A percentile compares a stretch with the other conserved stretches of the same genome.
Evolutionary conservation across 2,113 vertebrate genomes (phyloP).

Genomic region (Galemys pyrenaicus): DNA sequence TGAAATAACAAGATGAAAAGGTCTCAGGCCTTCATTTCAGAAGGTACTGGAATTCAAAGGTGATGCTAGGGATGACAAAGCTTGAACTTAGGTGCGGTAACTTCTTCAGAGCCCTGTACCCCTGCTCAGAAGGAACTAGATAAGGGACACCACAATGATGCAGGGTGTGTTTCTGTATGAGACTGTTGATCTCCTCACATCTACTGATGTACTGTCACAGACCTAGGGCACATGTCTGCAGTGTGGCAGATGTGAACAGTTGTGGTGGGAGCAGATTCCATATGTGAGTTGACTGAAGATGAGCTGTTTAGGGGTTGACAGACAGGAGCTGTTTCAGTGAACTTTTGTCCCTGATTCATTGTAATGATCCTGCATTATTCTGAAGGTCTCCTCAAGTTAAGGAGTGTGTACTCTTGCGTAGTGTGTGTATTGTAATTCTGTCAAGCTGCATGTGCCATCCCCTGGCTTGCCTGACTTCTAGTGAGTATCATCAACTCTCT

Average conservation of each 20-base stretch:
- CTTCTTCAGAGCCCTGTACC: background rate
- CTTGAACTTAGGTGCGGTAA: background rate
- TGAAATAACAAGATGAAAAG: background rate
- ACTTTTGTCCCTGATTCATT: background rate
- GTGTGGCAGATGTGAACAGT: rapidly evolving
- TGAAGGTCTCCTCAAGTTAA: too few relatives aligned
- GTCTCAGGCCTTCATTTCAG: background rate
- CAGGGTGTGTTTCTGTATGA: background rate
- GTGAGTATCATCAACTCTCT: background rate
- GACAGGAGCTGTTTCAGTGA: background rate
- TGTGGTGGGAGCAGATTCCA: background rate
- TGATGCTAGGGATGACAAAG: too few relatives aligned
- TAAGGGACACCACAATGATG: background rate
- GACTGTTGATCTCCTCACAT: background rate
- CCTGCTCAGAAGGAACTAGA: background rate
- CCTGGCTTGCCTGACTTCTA: background rate
- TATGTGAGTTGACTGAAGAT: background rate
- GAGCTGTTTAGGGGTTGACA: background rate
- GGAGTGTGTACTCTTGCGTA: background rate
- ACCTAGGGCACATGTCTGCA: background rate
- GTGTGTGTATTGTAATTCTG: background rate
- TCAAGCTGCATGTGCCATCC: rapidly evolving
- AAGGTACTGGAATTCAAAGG: background rate
- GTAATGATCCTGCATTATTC: background rate
- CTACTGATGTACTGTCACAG: background rate